These are phyloP conservation scores for Dasyurus viverrinus DNA, from an alignment of 2,113 vertebrate genomes.

Conservation along the genomic window DNA sequence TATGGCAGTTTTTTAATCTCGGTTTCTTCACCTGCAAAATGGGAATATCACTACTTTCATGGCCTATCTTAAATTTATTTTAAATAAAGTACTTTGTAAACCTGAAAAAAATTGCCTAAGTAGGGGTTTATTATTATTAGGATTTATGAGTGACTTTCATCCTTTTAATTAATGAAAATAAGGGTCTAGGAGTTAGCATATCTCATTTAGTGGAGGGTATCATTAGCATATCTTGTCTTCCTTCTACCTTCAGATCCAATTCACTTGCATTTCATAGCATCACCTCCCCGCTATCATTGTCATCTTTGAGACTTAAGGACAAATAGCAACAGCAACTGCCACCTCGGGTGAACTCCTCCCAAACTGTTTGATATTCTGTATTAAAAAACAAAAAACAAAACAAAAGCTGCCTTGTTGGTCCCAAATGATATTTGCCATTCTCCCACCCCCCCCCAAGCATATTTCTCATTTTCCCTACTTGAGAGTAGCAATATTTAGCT, in stretches of 20 bases:
- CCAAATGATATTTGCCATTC: conserved; percentile 61
- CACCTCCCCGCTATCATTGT: too few species aligned
- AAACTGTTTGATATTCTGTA: conserved; percentile 54
- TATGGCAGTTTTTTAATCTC: background rate
- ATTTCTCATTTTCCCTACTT: conserved; percentile 16
- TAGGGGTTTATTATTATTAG: background rate
- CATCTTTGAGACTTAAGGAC: too few species aligned
- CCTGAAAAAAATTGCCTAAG: background rate
- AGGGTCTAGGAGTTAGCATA: conserved; percentile 19
- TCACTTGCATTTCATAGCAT: too few species aligned
- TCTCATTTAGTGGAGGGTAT: conserved; percentile 24
- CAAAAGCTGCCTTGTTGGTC: conserved; percentile 53
- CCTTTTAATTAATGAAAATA: conserved; percentile 14
- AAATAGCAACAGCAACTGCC: too few species aligned
- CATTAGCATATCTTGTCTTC: conserved; percentile 49
- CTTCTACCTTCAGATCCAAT: conserved; percentile 29
- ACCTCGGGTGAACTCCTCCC: conserved; percentile 20
- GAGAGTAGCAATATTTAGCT: conserved; percentile 64
- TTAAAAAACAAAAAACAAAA: background rate
- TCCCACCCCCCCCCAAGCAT: background rate
- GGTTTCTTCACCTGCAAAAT: background rate
- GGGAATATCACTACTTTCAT: background rate
- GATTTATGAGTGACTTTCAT: background rate
- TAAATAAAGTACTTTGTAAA: background rate
- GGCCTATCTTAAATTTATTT: background rate